Percentiles rank a stretch among this genome's conserved stretches.
These are phyloP conservation scores for Sceloporus undulatus DNA, from an alignment of 2,113 vertebrate species.

Conservation along the genomic window DNA sequence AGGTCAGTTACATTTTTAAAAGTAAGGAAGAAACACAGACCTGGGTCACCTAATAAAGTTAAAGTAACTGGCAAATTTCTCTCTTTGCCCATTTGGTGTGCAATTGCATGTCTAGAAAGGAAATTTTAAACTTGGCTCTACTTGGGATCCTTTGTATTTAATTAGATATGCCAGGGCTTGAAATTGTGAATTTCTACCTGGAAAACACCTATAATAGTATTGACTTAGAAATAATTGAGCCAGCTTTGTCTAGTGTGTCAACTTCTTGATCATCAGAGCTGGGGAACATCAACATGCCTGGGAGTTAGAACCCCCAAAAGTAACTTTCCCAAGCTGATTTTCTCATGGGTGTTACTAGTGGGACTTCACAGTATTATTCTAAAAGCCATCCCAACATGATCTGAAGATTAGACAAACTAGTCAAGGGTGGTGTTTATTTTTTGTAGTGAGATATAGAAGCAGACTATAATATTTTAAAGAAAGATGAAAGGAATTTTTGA, in stretches of 20 bases:
- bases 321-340: not conserved
- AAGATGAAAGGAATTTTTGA: slow-evolving; percentile 85
- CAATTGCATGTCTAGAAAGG: not conserved
- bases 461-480: slow-evolving; percentile 71
- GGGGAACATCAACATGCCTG: too few relatives aligned
- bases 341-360: slow-evolving; percentile 3
- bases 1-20: not conserved
- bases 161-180: not conserved
- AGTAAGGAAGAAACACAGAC: not conserved
- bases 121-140: not conserved
- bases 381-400: slow-evolving; percentile 41
- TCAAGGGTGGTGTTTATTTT: slow-evolving; percentile 65
- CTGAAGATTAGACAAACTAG: slow-evolving; percentile 59
- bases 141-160: not conserved
- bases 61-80: not conserved
- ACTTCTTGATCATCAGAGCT: too few relatives aligned
- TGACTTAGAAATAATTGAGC: not conserved
- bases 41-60: not conserved
- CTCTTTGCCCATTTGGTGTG: not conserved
- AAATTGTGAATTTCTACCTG: not conserved
- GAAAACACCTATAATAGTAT: not conserved
- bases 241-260: not conserved
- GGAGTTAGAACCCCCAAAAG: too few relatives aligned
- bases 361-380: slow-evolving; percentile 33
- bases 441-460: slow-evolving; percentile 66